Percentiles rank a stretch among this genome's conserved stretches.
Conservation (phyloP, 2,113 vertebrate genomes). For the Cephalopterus ornatus region DNA sequence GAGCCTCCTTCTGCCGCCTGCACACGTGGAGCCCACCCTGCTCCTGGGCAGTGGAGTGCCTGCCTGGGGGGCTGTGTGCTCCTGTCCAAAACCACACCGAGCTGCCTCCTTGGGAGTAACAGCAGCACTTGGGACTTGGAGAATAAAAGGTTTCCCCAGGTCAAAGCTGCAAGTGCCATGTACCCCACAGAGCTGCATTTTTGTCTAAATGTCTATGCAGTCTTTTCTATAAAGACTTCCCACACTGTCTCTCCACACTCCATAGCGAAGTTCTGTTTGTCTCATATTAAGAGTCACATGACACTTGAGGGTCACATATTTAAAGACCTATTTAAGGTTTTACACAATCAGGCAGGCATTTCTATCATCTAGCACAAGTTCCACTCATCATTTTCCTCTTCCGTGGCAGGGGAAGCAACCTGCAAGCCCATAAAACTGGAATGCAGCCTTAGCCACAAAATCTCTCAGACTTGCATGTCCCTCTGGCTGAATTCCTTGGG, state of each 20-base stretch:
- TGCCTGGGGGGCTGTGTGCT: accelerated
- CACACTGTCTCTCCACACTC: background rate
- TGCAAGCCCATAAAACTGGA: background rate
- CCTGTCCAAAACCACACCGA: accelerated
- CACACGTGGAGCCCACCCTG: accelerated
- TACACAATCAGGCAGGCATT: background rate
- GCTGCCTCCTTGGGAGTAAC: accelerated
- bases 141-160: background rate
- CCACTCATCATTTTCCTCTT: background rate
- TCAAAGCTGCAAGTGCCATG: background rate
- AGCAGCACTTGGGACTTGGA: no score
- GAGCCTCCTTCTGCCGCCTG: background rate
- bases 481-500: background rate
- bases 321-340: background rate
- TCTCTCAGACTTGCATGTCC: background rate
- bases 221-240: background rate
- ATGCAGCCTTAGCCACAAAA: background rate
- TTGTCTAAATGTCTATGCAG: background rate
- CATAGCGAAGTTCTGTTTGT: background rate
- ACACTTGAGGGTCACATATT: background rate
- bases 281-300: background rate
- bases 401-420: background rate
- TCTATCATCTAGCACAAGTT: background rate
- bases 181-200: background rate
- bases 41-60: background rate